These are phyloP conservation scores for Pyrrhosoma nymphula DNA, from an alignment of 2,888 invertebrate species.

Conservation along the genomic window DNA sequence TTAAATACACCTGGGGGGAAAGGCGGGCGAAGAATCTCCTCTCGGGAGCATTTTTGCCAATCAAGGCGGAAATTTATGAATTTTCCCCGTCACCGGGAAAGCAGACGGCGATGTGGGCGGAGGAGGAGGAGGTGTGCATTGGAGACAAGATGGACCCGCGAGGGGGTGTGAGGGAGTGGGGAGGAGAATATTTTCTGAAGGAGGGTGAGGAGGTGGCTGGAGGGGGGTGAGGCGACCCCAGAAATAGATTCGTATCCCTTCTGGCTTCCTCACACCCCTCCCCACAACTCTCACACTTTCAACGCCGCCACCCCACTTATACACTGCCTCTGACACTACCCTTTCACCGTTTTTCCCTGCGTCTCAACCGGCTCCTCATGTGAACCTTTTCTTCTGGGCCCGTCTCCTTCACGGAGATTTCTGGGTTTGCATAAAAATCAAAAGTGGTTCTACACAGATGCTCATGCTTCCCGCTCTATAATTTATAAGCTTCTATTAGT, in stretches of 20 bases:
- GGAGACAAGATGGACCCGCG: not conserved
- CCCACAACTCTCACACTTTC: conserved; percentile 15
- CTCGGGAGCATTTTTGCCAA: conserved; percentile 22
- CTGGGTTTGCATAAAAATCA: no score
- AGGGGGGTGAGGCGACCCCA: not conserved
- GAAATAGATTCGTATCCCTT: conserved; percentile 49
- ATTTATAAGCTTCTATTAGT: no score
- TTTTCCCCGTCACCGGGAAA: not conserved
- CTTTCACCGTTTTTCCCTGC: not conserved
- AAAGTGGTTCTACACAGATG: no score
- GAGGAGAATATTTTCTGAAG: not conserved
- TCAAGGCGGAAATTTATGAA: conserved; percentile 55
- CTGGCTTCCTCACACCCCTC: not conserved
- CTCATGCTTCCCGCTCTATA: no score
- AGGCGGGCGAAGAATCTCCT: not conserved
- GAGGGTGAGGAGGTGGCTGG: not conserved
- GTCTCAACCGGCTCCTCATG: not conserved
- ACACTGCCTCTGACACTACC: not conserved
- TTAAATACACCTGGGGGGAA: conserved; percentile 33
- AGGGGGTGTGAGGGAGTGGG: not conserved
- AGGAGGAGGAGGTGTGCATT: not conserved
- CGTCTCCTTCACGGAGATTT: not conserved
- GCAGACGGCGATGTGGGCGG: not conserved
- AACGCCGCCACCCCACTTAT: not conserved
- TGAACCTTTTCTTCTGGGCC: not conserved